Base-by-base conservation (phyloP, 2,888 invertebrate species). In the Stenodema calcarata region DNA sequence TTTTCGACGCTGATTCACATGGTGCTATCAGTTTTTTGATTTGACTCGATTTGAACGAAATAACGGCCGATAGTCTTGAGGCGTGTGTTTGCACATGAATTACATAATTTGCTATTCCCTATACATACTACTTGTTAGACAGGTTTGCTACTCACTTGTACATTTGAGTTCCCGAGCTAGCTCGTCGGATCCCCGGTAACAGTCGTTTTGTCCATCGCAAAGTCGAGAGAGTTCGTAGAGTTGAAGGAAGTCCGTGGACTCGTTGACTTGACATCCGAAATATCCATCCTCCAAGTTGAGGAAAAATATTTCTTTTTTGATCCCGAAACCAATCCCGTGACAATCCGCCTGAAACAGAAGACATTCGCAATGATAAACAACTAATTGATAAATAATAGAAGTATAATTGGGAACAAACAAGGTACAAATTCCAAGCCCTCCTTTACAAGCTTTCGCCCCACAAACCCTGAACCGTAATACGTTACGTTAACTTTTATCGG, bases 261-360 rank as follows among this genome's bases (percentile, higher is more conserved):
- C 97, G 94, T 98, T 98, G 90, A 98, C 97, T 94, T 98, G 98
- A 93, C 98, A 98, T 91, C 97, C 98, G 93, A 98, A 98, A 92
- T 97, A 98, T 91, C 98, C 98, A 94, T 98, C 97, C 94, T 98
- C 98, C 92, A 98, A 94, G 93, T 98, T 98, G 92, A 98, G 94
- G 94, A 98, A 97, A 94, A 98, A 98, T 92, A 97, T 95, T 94
- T 98, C 97, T 92, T 95, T 94, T 94, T 95, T 95, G 93, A 95
- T 95, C 94, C 95, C 95, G 92, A 94, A 94, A 91, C 95, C 95
- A 93, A 95, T 90, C 86, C 90, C 90, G 80, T 89, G 89, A 88
- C 87, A 86, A 69, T 76, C 84, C 76, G 86, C 87, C 89, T 89
- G 89, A 75, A 84, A 86, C 87, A 88, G 27, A 62, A 9, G 1